These are phyloP conservation scores for Trogon melanurus DNA, from an alignment of 2,113 vertebrate species.

Conservation along the genomic window DNA sequence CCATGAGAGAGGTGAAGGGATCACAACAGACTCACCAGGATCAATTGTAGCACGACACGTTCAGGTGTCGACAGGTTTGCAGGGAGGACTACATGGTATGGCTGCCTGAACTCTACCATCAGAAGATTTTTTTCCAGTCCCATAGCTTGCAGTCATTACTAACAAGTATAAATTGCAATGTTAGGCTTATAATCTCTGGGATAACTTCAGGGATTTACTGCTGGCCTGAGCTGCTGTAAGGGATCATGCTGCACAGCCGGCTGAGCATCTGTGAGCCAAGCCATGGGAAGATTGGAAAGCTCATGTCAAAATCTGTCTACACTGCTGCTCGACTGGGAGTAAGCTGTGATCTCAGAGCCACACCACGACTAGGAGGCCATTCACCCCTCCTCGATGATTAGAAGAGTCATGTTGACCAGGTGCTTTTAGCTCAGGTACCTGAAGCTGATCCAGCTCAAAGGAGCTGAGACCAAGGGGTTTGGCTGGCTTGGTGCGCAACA, in stretches of 20 bases:
- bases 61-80: neutral
- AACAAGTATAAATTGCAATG: neutral
- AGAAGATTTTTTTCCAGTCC: neutral
- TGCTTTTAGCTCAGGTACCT: neutral
- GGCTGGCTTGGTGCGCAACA: neutral
- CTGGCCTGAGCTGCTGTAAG: neutral
- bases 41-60: neutral
- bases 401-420: neutral
- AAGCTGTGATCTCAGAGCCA: neutral
- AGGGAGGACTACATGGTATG: neutral
- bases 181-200: neutral
- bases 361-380: neutral
- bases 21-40: neutral
- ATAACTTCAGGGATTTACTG: neutral
- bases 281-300: neutral
- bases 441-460: neutral
- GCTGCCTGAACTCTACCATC: neutral
- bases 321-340: neutral
- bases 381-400: neutral
- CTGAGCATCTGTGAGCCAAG: neutral
- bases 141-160: neutral
- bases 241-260: neutral
- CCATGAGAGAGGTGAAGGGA: neutral
- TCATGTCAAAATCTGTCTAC: neutral
- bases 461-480: neutral